Evolutionary conservation across 2,888 invertebrate genomes (phyloP).

Genomic region (Volucella zonaria): DNA sequence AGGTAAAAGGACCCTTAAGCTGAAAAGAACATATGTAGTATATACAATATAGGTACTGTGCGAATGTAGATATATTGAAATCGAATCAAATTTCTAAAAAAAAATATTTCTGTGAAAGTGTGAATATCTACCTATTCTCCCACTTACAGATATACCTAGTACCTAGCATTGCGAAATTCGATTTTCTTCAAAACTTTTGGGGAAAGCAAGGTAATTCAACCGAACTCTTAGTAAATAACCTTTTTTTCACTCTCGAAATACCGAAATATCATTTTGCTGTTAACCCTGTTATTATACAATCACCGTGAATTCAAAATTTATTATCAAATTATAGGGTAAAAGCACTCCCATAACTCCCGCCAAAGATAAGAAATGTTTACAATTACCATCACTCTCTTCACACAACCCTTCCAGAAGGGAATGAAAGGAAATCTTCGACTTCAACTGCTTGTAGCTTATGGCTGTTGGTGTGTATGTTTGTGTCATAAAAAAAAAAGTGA

Average conservation of each 20-base stretch:
- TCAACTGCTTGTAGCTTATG: constrained; percentile 46
- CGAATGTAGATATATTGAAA: no score
- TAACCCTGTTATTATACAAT: constrained; percentile 64
- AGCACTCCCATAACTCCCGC: constrained; percentile 59
- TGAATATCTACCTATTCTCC: no score
- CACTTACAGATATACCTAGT: no score
- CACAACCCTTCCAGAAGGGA: constrained; percentile 30
- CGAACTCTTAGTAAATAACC: no score
- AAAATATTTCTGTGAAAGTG: no score
- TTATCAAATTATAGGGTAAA: constrained; percentile 65
- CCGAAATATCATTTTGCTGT: constrained; percentile 50
- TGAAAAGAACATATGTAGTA: no score
- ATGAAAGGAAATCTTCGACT: constrained; percentile 19
- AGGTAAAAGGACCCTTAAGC: no score
- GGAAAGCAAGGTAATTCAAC: no score
- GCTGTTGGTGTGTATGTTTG: not conserved
- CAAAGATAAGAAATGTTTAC: constrained; percentile 58
- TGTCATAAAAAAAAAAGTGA: not conserved
- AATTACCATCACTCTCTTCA: constrained; percentile 32
- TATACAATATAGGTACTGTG: no score
- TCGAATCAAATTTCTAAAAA: no score
- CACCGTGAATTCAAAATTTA: constrained; percentile 64
- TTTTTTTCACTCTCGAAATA: not conserved
- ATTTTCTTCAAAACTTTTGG: no score
- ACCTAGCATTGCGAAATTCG: no score